Evolutionary conservation across 2,888 invertebrate species (phyloP).

Genomic region (Mythimna loreyi): DNA sequence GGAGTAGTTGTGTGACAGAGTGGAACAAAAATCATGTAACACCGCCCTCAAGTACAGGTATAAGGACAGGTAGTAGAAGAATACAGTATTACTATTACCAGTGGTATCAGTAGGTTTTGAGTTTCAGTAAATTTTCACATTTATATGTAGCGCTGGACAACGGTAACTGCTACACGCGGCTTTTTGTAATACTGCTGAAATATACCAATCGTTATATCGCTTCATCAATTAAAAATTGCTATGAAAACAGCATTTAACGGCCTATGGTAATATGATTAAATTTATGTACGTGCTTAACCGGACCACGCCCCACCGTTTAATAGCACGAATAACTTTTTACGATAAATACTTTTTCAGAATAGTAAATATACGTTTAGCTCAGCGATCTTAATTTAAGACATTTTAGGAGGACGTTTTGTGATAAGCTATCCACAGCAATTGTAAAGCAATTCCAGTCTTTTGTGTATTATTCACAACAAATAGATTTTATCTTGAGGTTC

Average conservation of each 20-base stretch:
- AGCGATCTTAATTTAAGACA: slow-evolving; percentile 66
- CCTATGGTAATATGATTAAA: slow-evolving; percentile 54
- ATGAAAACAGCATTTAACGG: slow-evolving; percentile 53
- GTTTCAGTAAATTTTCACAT: slow-evolving; percentile 55
- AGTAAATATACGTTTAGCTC: slow-evolving; percentile 53
- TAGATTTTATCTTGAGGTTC: slow-evolving; percentile 76
- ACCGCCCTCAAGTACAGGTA: too few species aligned
- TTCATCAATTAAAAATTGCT: slow-evolving; percentile 54
- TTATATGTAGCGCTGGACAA: slow-evolving; percentile 37
- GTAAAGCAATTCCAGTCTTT: slow-evolving; percentile 75
- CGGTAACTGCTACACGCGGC: slow-evolving; percentile 26
- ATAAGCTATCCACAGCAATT: slow-evolving; percentile 71
- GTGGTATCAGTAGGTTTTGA: slow-evolving; percentile 47
- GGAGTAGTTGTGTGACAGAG: too few species aligned
- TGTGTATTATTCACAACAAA: slow-evolving; percentile 75
- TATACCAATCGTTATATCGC: slow-evolving; percentile 36
- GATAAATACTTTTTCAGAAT: slow-evolving; percentile 56
- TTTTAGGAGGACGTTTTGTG: slow-evolving; percentile 68
- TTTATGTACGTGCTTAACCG: slow-evolving; percentile 57
- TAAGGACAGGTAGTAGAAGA: too few species aligned
- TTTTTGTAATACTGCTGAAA: slow-evolving; percentile 33
- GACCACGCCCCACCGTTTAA: slow-evolving; percentile 41
- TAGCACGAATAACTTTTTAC: slow-evolving; percentile 48
- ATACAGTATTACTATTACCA: slow-evolving; percentile 5
- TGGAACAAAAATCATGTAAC: too few species aligned